Evolutionary conservation across 2,797 vertebrate genomes (phyloP).

Genomic region (Lutjanus argentimaculatus): DNA sequence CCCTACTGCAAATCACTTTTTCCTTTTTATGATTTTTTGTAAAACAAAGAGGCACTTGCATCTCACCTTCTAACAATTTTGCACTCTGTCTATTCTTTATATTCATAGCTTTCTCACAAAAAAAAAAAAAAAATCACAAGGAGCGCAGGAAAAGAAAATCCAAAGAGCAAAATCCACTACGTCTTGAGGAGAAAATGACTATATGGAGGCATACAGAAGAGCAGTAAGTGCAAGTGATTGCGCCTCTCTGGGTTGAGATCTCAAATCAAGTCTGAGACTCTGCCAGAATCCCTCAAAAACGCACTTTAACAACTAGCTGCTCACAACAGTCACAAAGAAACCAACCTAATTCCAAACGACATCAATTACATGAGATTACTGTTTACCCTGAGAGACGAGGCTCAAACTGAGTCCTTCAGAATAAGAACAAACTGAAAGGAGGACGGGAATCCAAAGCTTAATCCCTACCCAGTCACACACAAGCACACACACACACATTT

Average conservation of each 20-base stretch:
- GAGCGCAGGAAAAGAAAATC: not conserved
- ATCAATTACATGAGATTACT: conserved; percentile 31
- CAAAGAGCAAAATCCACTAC: not conserved
- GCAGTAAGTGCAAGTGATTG: no score
- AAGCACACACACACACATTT: conserved; percentile 12
- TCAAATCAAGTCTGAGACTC: no score
- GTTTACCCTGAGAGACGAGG: conserved; percentile 31
- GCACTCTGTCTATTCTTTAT: not conserved
- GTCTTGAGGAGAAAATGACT: not conserved
- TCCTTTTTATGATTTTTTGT: not conserved
- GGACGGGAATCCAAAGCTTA: conserved; percentile 25
- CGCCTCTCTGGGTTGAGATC: no score
- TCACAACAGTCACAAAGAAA: no score
- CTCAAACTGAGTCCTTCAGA: conserved; percentile 29
- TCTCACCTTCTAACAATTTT: not conserved
- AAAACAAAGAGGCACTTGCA: not conserved
- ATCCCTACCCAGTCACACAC: conserved; percentile 19
- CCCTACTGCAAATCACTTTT: not conserved
- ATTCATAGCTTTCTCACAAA: not conserved
- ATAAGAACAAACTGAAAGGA: conserved; percentile 22
- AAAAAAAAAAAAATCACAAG: not conserved
- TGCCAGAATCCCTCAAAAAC: no score
- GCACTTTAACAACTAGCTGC: no score
- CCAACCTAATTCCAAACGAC: no score
- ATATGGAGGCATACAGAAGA: not conserved